A percentile compares a stretch with the other conserved stretches of the same genome.
Conservation (phyloP, 1,140 invertebrate species). For the Brachionus manjavacas region DNA sequence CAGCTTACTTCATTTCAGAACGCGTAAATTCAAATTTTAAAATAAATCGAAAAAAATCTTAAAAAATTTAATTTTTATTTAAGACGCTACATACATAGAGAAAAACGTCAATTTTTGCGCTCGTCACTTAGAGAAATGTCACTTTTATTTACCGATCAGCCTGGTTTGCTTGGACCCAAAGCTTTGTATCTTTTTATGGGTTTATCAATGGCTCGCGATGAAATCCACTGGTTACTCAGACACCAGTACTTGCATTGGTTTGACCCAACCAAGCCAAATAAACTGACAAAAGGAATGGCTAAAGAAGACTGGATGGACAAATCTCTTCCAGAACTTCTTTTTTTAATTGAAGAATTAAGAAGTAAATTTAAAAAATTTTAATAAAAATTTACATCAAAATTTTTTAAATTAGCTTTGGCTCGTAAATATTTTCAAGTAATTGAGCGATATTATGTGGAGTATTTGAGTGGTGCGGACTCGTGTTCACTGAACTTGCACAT, state of each 20-base stretch:
- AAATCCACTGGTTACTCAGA: conserved; percentile 89
- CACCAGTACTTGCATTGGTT: conserved; percentile 66
- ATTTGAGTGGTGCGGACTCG: conserved; percentile 88
- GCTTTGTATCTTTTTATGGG: conserved; percentile 94
- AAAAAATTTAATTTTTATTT: neutral
- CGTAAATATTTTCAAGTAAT: conserved; percentile 72
- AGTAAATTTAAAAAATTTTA: conserved; percentile 48
- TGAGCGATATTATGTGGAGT: conserved; percentile 95
- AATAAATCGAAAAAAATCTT: neutral
- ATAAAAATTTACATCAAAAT: neutral
- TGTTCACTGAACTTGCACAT: conserved; percentile 83
- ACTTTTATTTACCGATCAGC: conserved; percentile 91
- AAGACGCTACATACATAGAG: conserved; percentile 77
- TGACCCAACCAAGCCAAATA: conserved; percentile 74
- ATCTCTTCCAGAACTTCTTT: conserved; percentile 90
- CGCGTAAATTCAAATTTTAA: neutral
- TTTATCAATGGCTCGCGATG: conserved; percentile 85
- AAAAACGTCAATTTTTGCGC: conserved; percentile 88
- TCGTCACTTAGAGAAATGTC: conserved; percentile 90
- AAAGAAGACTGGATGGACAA: conserved; percentile 57
- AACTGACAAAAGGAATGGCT: conserved; percentile 53
- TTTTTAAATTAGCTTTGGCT: conserved; percentile 66
- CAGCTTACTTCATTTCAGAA: conserved; percentile 8
- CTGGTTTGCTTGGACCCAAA: conserved; percentile 70
- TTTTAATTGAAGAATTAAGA: conserved; percentile 94